Base-by-base conservation (phyloP, 2,113 vertebrate genomes). In the Sus scrofa region DNA sequence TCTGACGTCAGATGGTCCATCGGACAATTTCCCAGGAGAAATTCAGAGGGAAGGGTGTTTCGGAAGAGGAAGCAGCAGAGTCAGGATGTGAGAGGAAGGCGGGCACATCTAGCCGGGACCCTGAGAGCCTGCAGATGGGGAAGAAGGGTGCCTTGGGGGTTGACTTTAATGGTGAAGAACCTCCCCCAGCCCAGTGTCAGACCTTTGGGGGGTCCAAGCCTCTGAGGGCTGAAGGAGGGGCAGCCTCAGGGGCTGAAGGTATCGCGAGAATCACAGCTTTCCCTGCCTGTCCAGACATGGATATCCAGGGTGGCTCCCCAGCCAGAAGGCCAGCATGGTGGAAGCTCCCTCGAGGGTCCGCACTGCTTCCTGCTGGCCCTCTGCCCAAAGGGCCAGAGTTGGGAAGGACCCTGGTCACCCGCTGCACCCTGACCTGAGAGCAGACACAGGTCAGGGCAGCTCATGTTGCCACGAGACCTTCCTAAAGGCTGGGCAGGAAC, bases 401-500 rank as follows among this genome's bases (percentile, higher is more conserved):
- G 14, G 54, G 44, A 65, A 60, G 37, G 63, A 13, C 12, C 22
- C 7, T 50, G 37, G 27, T 30, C 19, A 73, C 14, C 30, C 22
- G 1, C 7, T 27, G 56, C 7, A 62, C 81, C 65, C 37, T 65
- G n/a, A 75, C 39, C 62, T n/a, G 27, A 19, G 50, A 39, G 44
- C 1, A 6, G 20, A 50, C 10, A n/a, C 15, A 39, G 79, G 32
- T n/a, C 9, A 26, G 77, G 34, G 50, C 56, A 44, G 77, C n/a
- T 14, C 5, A 44, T 27, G 8, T 0, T 3, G 44, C 16, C 0
- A 44, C 0, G 27, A 67, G 44, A 32, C 6, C n/a, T 56, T 65
- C 81, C 54, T 39, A 27, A 86, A 63, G 34, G 71, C n/a, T 77
- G 81, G n/a, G n/a, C 60, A 58, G 60, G 14, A 56, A 30, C 81